Conservation (phyloP, 2,113 vertebrate genomes). For the Lutjanus erythropterus region DNA sequence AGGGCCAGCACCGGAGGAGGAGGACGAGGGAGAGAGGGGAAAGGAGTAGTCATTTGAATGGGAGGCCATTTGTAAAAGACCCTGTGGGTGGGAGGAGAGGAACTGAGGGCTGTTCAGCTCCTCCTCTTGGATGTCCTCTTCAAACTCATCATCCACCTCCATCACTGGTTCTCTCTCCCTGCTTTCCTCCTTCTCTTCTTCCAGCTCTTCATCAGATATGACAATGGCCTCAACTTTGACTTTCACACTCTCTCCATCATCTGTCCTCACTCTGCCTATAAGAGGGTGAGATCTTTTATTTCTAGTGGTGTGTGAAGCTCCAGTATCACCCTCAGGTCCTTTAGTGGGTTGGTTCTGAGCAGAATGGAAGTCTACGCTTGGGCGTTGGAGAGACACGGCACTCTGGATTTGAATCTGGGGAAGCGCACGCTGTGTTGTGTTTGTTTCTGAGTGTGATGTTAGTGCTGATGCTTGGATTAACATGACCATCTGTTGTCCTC, state of each 20-base stretch:
- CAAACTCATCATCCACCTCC: slow-evolving; percentile 73
- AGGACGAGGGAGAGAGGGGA: slow-evolving; percentile 80
- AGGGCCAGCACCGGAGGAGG: slow-evolving; percentile 74
- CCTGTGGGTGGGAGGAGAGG: slow-evolving; percentile 78
- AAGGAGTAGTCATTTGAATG: slow-evolving; percentile 78
- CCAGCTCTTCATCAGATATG: slow-evolving; percentile 93
- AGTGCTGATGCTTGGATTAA: slow-evolving; percentile 52
- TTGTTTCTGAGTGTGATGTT: slow-evolving; percentile 42
- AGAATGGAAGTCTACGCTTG: slow-evolving; percentile 28
- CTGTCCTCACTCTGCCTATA: slow-evolving; percentile 11
- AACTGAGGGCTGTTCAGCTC: slow-evolving; percentile 79
- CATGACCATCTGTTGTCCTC: slow-evolving; percentile 57
- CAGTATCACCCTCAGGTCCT: slow-evolving; percentile 3
- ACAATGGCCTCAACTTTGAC: slow-evolving; percentile 94
- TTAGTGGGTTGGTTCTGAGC: slow-evolving; percentile 13
- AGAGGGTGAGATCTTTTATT: slow-evolving; percentile 18
- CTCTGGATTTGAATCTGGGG: slow-evolving; percentile 68
- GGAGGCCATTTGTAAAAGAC: slow-evolving; percentile 75
- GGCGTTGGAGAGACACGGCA: slow-evolving; percentile 51
- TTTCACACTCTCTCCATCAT: slow-evolving; percentile 65
- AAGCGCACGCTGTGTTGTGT: slow-evolving; percentile 20
- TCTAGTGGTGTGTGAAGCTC: background rate
- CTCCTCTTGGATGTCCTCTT: slow-evolving; percentile 79
- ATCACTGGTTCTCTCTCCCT: slow-evolving; percentile 76
- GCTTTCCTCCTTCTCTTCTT: slow-evolving; percentile 64